Evolutionary conservation across 2,797 vertebrate species (phyloP).

Genomic region (Melanitta fusca): DNA sequence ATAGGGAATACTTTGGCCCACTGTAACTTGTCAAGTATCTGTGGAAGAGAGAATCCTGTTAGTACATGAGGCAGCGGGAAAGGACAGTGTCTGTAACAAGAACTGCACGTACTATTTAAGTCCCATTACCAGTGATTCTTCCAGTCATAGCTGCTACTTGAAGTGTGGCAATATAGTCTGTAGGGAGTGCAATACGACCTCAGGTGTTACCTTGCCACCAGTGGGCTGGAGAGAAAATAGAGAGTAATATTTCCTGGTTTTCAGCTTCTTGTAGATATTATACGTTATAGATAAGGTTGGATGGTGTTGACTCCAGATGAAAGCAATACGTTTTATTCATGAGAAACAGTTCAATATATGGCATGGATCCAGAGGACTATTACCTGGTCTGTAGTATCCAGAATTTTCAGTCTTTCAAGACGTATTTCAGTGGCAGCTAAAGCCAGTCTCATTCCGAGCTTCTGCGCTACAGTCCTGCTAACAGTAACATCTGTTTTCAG

Average conservation of each 20-base stretch:
- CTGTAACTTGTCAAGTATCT: neutral
- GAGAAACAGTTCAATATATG: neutral
- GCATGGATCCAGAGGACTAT: neutral
- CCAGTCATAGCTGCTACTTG: neutral
- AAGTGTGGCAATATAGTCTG: neutral
- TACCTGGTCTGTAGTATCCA: neutral
- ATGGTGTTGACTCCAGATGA: neutral
- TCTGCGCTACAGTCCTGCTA: neutral
- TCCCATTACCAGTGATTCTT: neutral
- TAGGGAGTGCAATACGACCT: neutral
- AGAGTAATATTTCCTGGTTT: neutral
- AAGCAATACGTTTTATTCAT: neutral
- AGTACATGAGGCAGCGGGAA: neutral
- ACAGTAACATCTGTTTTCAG: neutral
- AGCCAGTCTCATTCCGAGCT: neutral
- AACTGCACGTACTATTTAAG: neutral
- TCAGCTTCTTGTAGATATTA: neutral
- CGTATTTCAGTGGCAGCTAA: neutral
- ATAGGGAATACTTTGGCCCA: neutral
- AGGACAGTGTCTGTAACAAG: neutral
- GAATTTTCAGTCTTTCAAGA: neutral
- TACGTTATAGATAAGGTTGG: neutral
- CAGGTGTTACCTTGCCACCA: neutral
- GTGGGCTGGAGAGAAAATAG: neutral
- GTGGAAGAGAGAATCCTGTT: neutral